Conservation (phyloP, 2,113 vertebrate species). For the Alligator mississippiensis region DNA sequence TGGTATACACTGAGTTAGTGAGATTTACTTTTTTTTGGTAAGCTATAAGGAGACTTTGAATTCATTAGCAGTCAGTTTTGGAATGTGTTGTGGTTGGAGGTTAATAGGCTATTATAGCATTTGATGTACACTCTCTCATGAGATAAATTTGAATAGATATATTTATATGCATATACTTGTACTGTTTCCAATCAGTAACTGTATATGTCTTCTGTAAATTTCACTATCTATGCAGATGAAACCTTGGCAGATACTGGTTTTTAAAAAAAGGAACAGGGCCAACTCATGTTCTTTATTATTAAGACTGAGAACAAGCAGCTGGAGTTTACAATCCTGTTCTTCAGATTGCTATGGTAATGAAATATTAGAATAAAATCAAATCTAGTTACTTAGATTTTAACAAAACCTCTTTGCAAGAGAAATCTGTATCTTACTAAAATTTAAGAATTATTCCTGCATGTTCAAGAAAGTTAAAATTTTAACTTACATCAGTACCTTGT, state of each 20-base stretch:
- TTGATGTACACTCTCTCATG: not conserved
- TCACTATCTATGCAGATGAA: not conserved
- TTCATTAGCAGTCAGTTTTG: not conserved
- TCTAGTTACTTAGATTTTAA: conserved; percentile 8
- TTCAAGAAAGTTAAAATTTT: too few relatives aligned
- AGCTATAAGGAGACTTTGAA: not conserved
- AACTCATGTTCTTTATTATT: not conserved
- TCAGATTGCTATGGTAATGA: conserved; percentile 14
- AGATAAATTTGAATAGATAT: not conserved
- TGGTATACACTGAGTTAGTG: too few relatives aligned
- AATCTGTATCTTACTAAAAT: not conserved
- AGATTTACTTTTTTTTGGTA: too few relatives aligned
- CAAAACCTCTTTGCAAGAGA: not conserved
- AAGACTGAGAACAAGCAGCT: conserved; percentile 23
- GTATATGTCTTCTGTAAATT: not conserved
- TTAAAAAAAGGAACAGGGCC: conserved; percentile 29
- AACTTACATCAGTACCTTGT: too few relatives aligned
- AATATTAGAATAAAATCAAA: conserved; percentile 17
- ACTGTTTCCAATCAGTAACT: not conserved
- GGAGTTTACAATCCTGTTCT: conserved; percentile 33
- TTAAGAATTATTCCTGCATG: too few relatives aligned
- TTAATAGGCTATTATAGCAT: not conserved
- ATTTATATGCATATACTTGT: not conserved
- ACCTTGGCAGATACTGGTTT: not conserved
- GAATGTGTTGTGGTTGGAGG: not conserved